phyloP scores from a whole-genome alignment of 92 coral and sea anemone species.

The Porites evermanni region DNA sequence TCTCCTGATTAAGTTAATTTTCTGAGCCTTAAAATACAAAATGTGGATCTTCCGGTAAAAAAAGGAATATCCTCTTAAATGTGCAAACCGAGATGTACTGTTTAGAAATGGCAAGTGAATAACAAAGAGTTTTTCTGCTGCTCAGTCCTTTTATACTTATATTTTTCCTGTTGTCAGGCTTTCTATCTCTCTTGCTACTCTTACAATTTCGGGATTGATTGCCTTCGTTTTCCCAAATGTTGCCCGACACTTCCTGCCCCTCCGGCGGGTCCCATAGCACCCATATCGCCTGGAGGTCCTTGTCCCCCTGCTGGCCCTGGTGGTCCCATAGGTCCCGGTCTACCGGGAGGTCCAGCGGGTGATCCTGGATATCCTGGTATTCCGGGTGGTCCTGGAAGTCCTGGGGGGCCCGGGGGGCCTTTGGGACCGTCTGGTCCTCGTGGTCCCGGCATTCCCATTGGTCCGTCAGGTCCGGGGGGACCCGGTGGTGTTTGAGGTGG shows the following conservation, averaged over 20 bases:
- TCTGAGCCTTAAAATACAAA: slow-evolving; percentile 16
- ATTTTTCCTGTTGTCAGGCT: not conserved
- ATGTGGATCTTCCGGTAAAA: not conserved
- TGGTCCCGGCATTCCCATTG: slow-evolving; percentile 94
- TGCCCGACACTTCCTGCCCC: slow-evolving; percentile 74
- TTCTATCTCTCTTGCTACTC: not conserved
- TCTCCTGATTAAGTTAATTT: not conserved
- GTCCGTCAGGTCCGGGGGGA: slow-evolving; percentile 97
- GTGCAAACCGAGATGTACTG: no score
- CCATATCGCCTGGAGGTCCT: slow-evolving; percentile 97
- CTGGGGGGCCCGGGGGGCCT: slow-evolving; percentile 99
- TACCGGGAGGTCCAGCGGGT: slow-evolving; percentile 98
- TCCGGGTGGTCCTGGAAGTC: slow-evolving; percentile 96
- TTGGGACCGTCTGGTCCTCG: slow-evolving; percentile 98
- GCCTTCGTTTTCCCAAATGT: slow-evolving; percentile 64
- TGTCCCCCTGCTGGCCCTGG: slow-evolving; percentile 94
- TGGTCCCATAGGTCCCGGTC: slow-evolving; percentile 97
- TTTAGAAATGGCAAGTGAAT: no score
- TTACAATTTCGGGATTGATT: slow-evolving; percentile 3
- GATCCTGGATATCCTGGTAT: slow-evolving; percentile 95
- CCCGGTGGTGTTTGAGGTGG: slow-evolving; percentile 96
- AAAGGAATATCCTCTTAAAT: not conserved
- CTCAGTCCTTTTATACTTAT: no score
- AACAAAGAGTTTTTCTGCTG: no score
- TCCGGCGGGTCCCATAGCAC: slow-evolving; percentile 81